Evolutionary conservation across 2,888 invertebrate species (phyloP).

Genomic region (Strigamia maritima): DNA sequence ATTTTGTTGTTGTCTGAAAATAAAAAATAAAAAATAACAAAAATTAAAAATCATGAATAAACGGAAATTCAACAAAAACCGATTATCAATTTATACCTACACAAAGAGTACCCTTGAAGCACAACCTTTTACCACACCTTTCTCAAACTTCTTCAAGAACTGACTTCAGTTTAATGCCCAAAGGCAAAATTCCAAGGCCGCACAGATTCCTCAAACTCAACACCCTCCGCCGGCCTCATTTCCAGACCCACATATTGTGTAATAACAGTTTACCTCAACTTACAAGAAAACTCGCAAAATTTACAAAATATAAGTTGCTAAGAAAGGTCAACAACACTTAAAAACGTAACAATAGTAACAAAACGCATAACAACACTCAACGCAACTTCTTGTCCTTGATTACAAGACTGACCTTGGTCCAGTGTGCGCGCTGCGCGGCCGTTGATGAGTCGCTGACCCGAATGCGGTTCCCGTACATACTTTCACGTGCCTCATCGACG

Average conservation of each 20-base stretch:
- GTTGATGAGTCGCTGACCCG: not conserved
- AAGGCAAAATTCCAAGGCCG: constrained; percentile 6
- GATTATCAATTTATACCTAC: constrained; percentile 1
- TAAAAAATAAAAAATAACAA: not conserved
- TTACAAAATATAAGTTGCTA: too few relatives aligned
- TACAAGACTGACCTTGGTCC: constrained; percentile 1
- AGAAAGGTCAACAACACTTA: too few relatives aligned
- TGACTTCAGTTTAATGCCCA: not conserved
- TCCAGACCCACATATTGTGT: not conserved
- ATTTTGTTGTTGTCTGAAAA: not conserved
- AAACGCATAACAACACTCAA: not conserved
- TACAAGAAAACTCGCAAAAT: not conserved
- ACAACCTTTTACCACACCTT: not conserved
- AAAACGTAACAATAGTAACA: too few relatives aligned
- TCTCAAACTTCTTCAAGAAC: not conserved
- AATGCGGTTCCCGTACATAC: not conserved
- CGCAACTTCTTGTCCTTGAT: not conserved
- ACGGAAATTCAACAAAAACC: not conserved
- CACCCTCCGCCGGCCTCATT: not conserved
- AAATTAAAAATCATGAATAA: too few relatives aligned
- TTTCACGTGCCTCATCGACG: not conserved
- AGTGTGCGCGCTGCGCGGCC: not conserved
- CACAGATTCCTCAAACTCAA: not conserved
- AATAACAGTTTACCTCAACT: not conserved
- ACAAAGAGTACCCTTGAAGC: constrained; percentile 1